phyloP scores from a whole-genome alignment of 2,797 vertebrate genomes.

The Heterohyrax brucei region DNA sequence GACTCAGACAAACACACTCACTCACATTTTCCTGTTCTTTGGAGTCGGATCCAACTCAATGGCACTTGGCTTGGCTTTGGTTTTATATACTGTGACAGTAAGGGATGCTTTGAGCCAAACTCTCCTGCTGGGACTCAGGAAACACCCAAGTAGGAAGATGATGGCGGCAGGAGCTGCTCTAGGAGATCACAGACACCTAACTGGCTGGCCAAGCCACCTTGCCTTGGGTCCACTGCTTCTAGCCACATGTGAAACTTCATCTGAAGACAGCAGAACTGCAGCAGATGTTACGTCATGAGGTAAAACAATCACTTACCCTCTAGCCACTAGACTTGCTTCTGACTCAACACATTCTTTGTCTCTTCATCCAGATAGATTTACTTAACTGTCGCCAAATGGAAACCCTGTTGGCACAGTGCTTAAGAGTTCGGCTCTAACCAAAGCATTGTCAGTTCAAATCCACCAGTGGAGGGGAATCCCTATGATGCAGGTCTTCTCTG shows the following conservation, averaged over 20 bases:
- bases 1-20: no score
- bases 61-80: not conserved
- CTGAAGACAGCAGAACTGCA: not conserved
- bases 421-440: no score
- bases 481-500: no score
- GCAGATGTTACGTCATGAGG: not conserved
- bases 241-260: not conserved
- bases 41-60: no score
- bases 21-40: not conserved
- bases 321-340: not conserved
- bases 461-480: no score
- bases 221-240: not conserved
- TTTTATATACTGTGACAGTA: not conserved
- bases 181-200: not conserved
- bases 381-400: not conserved
- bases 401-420: no score
- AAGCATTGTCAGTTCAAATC: no score
- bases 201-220: not conserved
- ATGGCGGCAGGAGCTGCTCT: not conserved
- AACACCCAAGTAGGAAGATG: not conserved
- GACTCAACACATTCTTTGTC: not conserved
- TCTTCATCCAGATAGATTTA: not conserved
- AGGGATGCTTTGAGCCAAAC: not conserved
- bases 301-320: not conserved
- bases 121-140: not conserved